Percentiles rank a stretch among this genome's conserved stretches.
These are phyloP conservation scores for Drosophila multiciliata DNA, from an alignment of 2,888 invertebrate species.

Conservation along the genomic window DNA sequence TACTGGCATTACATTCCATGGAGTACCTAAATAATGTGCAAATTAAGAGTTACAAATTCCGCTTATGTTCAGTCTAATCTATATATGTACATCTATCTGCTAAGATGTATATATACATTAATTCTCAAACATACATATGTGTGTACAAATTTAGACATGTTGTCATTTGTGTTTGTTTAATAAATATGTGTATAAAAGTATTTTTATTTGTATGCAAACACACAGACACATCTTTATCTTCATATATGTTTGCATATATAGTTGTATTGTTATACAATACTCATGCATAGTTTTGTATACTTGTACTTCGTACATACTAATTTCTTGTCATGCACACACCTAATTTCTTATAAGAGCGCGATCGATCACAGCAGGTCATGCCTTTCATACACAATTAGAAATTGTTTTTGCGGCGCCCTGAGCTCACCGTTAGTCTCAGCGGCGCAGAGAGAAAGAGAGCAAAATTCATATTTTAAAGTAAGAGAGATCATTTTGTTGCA, in stretches of 20 bases:
- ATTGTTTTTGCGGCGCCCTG: background rate
- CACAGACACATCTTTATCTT: background rate
- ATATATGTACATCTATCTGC: background rate
- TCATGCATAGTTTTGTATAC: constrained; percentile 4
- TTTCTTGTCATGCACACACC: constrained; percentile 14
- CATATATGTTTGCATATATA: background rate
- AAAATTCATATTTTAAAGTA: background rate
- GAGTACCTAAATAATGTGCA: constrained; percentile 4
- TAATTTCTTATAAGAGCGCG: constrained; percentile 8
- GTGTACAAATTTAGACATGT: constrained; percentile 3
- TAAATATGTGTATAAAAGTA: background rate
- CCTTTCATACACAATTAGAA: background rate
- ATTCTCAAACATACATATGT: background rate
- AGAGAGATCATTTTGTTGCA: background rate
- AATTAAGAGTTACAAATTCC: background rate
- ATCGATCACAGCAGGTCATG: constrained; percentile 9
- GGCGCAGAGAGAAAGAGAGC: background rate
- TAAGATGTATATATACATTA: background rate
- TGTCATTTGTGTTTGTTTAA: constrained; percentile 14
- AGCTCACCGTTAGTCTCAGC: background rate
- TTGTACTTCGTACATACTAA: constrained; percentile 4
- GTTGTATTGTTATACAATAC: constrained; percentile 10
- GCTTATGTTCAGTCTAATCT: constrained; percentile 4
- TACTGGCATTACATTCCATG: background rate
- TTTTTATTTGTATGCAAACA: constrained; percentile 4